Conservation (phyloP, 2,113 vertebrate species). For the Mus pahari region DNA sequence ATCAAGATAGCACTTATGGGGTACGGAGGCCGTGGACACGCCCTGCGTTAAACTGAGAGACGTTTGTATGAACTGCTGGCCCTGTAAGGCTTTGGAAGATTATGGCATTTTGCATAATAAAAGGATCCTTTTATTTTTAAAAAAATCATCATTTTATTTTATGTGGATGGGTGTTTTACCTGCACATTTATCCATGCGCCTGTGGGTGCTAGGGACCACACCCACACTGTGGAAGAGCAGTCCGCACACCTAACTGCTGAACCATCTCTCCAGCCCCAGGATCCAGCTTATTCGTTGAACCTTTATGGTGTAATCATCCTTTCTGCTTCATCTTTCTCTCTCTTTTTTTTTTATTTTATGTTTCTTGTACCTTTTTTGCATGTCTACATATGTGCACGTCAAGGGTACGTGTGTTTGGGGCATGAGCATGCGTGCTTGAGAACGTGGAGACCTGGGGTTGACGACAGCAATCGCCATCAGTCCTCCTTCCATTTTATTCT, state of each 20-base stretch:
- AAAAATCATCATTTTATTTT: neutral
- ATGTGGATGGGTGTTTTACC: neutral
- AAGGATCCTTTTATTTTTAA: neutral
- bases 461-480: neutral
- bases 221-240: neutral
- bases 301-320: slow-evolving; percentile 20
- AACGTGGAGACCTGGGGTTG: neutral
- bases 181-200: neutral
- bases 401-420: neutral
- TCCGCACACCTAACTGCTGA: neutral
- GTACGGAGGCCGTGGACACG: too few species aligned
- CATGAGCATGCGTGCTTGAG: neutral
- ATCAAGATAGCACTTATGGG: neutral
- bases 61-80: neutral
- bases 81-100: slow-evolving; percentile 1
- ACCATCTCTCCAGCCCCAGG: neutral
- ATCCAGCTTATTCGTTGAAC: neutral
- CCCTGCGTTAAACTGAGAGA: neutral
- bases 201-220: neutral
- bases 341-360: too few species aligned
- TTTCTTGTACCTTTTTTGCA: too few species aligned
- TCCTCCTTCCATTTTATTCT: neutral
- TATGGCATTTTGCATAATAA: neutral
- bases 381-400: neutral
- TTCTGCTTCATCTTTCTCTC: neutral